These are phyloP conservation scores for Caenorhabditis auriculariae DNA, from an alignment of 2,888 invertebrate genomes.

Conservation along the genomic window DNA sequence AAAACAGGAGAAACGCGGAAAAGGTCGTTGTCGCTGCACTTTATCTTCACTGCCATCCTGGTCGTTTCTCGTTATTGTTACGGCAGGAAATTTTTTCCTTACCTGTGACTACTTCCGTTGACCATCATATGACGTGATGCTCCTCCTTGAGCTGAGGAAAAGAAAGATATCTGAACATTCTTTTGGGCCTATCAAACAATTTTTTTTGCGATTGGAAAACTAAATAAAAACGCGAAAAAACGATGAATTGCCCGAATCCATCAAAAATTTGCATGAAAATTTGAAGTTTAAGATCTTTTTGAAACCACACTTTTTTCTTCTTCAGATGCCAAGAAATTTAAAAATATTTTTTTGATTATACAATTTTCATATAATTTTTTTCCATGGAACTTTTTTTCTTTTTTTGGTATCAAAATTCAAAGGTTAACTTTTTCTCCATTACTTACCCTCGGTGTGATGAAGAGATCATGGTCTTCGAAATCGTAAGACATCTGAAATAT, in stretches of 20 bases:
- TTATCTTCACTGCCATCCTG: conserved; percentile 59
- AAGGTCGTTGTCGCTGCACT: conserved; percentile 57
- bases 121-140: conserved; percentile 60
- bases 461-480: conserved; percentile 55
- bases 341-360: neutral
- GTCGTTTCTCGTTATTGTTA: neutral
- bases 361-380: neutral
- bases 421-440: neutral
- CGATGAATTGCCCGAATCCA: no score
- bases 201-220: no score
- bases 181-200: no score
- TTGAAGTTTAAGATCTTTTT: neutral
- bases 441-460: conserved; percentile 49
- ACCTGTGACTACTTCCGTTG: conserved; percentile 53
- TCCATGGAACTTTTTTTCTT: conserved; percentile 1
- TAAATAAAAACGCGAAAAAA: no score
- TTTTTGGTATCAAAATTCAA: no score
- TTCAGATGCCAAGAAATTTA: neutral
- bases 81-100: neutral
- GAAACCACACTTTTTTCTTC: neutral
- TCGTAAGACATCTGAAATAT: conserved; percentile 41
- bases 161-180: conserved; percentile 29
- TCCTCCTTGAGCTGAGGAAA: conserved; percentile 45
- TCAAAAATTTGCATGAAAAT: no score
- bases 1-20: conserved; percentile 59